These are phyloP conservation scores for Aeoliscus strigatus DNA, from an alignment of 2,797 vertebrate species.

Conservation along the genomic window DNA sequence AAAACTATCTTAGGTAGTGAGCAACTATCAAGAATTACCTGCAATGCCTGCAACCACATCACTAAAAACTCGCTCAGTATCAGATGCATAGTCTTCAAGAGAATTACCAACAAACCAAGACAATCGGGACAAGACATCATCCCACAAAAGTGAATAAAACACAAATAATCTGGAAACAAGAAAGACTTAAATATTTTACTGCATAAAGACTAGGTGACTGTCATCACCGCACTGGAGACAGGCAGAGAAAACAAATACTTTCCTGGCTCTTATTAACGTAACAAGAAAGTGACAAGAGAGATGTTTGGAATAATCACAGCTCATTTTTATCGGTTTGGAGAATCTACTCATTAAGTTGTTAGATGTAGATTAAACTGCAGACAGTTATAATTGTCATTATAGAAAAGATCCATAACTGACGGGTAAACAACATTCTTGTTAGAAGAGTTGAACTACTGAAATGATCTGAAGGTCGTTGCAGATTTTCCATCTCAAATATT, in stretches of 20 bases:
- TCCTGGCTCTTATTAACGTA: conserved; percentile 17
- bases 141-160: too few relatives aligned
- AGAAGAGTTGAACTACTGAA: conserved; percentile 4
- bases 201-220: neutral
- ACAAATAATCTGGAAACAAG: too few relatives aligned
- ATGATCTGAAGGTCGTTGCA: conserved; percentile 7
- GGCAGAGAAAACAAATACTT: conserved; percentile 37
- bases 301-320: conserved; percentile 56
- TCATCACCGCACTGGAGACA: conserved; percentile 40
- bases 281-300: conserved; percentile 47
- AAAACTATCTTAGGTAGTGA: too few relatives aligned
- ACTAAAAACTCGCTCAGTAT: too few relatives aligned
- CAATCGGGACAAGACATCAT: too few relatives aligned
- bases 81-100: too few relatives aligned
- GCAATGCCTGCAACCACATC: too few relatives aligned
- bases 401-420: conserved; percentile 38
- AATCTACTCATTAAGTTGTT: conserved; percentile 62
- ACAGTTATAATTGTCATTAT: conserved; percentile 47
- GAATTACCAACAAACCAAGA: too few relatives aligned
- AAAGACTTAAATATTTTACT: too few relatives aligned
- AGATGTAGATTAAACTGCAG: conserved; percentile 40
- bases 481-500: conserved; percentile 25
- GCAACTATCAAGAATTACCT: too few relatives aligned
- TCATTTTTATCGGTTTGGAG: conserved; percentile 46
- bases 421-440: conserved; percentile 54